Base-by-base conservation (phyloP, 1,140 invertebrate species). In the Thaumetopoea pityocampa region DNA sequence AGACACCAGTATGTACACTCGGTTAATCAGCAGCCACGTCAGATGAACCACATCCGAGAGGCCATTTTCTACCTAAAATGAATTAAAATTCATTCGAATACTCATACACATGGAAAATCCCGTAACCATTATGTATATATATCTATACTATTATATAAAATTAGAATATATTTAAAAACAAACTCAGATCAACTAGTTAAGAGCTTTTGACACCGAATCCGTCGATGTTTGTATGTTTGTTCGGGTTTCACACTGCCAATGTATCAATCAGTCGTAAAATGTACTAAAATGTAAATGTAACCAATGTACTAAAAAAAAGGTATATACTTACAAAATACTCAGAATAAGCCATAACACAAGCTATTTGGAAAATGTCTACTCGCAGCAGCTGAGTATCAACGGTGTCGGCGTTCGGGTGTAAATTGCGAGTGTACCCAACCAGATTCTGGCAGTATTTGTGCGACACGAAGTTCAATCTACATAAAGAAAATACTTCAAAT, bases 1-100 rank as follows among this genome's bases (percentile, higher is more conserved):
- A 5, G 85, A 74, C 6, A 95, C 88, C 0, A 94, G 78, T 11
- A 92, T 88, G 51, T 90, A 86, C 0, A 92, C 89, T 53, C 94
- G 89, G 61, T 92, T 91, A 1, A 90, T 88, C 10, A 95, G 71
- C n/a, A 95, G 70, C 92, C 93, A 95, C 0, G 90, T 89, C 18
- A 94, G 76, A 40, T 92, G 90, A 12, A 93, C 90, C 1, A 87
- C 90, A 69, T 94, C 91, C 36, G 87, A 87, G 5, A 93, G 77
- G 63, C 80, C 84, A 45, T 85, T 85, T 43, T 85, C 80, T 8
- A 86, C 55, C 90, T 86, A n/a, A n/a, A n/a, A n/a, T n/a, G n/a
- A n/a, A n/a, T n/a, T n/a, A n/a, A n/a, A n/a, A n/a, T n/a, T n/a
- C n/a, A n/a, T n/a, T n/a, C n/a, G n/a, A n/a, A n/a, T n/a, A n/a